A percentile compares a stretch with the other conserved stretches of the same genome.
phyloP scores from a whole-genome alignment of 2,888 invertebrate genomes.

The Mantis religiosa region DNA sequence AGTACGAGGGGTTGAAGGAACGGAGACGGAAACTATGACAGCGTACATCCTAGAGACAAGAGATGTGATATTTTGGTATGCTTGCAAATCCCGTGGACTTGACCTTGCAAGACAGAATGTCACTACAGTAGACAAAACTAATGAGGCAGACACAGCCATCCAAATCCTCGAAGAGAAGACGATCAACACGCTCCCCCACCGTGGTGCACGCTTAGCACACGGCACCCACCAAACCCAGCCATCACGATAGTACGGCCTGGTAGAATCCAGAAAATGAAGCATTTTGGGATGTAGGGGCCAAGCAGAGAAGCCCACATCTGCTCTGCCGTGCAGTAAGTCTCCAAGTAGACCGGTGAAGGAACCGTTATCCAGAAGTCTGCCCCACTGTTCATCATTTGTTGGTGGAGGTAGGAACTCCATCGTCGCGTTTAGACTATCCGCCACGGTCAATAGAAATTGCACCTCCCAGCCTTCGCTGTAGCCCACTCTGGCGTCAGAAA shows the following conservation, averaged over 20 bases:
- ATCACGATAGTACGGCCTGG: not conserved
- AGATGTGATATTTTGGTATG: not conserved
- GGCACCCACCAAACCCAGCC: slow-evolving; percentile 11
- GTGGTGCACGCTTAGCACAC: not conserved
- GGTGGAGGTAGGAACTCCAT: not conserved
- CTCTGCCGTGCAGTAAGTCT: not conserved
- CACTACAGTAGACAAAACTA: not conserved
- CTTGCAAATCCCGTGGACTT: not conserved
- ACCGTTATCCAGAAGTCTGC: not conserved
- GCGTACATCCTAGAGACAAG: not conserved
- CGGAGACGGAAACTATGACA: not conserved
- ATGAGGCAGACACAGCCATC: not conserved
- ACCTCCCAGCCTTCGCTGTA: not conserved
- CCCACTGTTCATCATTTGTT: not conserved
- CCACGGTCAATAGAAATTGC: not conserved
- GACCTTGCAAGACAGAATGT: not conserved
- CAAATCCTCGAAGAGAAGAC: not conserved
- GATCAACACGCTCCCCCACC: not conserved
- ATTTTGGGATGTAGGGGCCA: not conserved
- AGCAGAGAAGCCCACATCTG: not conserved
- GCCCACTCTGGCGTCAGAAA: not conserved
- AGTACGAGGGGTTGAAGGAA: not conserved
- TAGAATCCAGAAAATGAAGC: not conserved
- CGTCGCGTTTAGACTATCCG: not conserved
- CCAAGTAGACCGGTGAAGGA: not conserved